phyloP scores from a whole-genome alignment of 2,113 vertebrate genomes.

The Callopanchax toddi region DNA sequence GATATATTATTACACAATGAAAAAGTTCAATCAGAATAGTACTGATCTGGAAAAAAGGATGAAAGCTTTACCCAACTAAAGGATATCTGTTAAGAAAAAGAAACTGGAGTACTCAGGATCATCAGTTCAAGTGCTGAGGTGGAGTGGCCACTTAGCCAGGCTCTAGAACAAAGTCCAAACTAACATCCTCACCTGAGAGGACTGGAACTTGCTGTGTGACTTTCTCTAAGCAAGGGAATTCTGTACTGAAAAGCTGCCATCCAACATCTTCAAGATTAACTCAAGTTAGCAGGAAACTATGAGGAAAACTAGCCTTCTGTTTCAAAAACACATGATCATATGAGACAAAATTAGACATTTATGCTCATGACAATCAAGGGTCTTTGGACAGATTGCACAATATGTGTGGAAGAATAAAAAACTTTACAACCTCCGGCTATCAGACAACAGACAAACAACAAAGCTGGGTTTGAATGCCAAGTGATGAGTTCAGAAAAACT shows the following conservation, averaged over 20 bases:
- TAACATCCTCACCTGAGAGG: slow-evolving; percentile 1
- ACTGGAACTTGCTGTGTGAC: not conserved
- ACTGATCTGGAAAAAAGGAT: not conserved
- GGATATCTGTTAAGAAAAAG: not conserved
- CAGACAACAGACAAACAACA: not conserved
- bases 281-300: not conserved
- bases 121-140: not conserved
- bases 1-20: not conserved
- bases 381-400: not conserved
- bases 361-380: not conserved
- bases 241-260: not conserved
- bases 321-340: not conserved
- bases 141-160: not conserved
- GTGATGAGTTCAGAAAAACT: not conserved
- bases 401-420: not conserved
- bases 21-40: not conserved
- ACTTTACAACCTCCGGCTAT: not conserved
- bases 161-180: not conserved
- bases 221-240: not conserved
- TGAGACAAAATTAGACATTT: not conserved
- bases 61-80: not conserved
- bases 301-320: not conserved
- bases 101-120: not conserved
- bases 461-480: not conserved
- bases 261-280: not conserved